phyloP scores from a whole-genome alignment of 2,797 vertebrate genomes.

The Thripadectes ignobilis region DNA sequence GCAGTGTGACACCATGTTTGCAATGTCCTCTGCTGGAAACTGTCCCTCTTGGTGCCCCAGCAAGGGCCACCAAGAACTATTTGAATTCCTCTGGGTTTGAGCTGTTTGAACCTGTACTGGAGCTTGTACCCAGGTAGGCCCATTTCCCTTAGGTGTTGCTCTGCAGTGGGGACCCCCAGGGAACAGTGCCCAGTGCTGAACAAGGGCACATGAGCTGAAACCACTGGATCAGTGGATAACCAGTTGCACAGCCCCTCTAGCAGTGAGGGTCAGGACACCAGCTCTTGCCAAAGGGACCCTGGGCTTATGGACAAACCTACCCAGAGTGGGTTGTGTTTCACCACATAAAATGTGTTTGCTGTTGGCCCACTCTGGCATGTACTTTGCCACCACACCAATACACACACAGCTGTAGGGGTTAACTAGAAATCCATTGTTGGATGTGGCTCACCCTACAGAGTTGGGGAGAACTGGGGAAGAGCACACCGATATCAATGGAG shows the following conservation, averaged over 20 bases:
- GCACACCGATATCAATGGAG: not conserved
- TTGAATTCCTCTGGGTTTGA: not conserved
- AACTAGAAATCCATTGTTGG: not conserved
- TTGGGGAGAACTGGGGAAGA: not conserved
- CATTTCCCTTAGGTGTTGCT: not conserved
- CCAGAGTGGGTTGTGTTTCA: not conserved
- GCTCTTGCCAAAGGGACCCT: not conserved
- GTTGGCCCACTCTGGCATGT: not conserved
- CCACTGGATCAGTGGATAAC: not conserved
- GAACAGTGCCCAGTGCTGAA: not conserved
- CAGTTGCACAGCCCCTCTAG: not conserved
- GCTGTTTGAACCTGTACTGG: not conserved
- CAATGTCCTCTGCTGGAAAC: not conserved
- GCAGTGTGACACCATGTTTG: fast-evolving
- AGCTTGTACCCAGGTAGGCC: not conserved
- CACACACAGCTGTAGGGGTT: not conserved
- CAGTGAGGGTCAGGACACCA: fast-evolving
- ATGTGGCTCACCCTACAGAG: not conserved
- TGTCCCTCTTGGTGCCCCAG: not conserved
- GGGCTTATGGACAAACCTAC: not conserved
- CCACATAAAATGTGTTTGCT: not conserved
- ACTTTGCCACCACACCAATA: not conserved
- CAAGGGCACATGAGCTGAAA: not conserved
- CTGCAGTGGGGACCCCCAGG: not conserved
- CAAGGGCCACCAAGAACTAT: not conserved